phyloP scores from a whole-genome alignment of 2,113 vertebrate genomes.

The Petromus typicus region DNA sequence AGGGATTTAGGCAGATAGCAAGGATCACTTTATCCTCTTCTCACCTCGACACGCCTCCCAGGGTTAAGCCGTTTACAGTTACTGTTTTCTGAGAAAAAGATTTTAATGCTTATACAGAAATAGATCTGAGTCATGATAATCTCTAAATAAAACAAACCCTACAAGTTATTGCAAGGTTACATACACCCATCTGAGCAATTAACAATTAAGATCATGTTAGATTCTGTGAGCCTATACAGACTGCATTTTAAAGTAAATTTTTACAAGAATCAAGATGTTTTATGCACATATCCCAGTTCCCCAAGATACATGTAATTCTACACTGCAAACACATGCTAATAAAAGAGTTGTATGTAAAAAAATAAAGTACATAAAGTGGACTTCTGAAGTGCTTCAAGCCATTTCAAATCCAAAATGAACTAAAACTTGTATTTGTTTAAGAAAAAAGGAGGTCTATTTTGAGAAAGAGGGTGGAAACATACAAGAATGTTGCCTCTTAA shows the following conservation, averaged over 20 bases:
- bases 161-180: constrained; percentile 17
- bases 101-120: constrained; percentile 14
- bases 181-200: neutral
- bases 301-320: no score
- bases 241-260: neutral
- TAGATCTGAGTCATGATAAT: neutral
- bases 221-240: neutral
- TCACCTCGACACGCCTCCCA: neutral
- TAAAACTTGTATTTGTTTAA: constrained; percentile 2
- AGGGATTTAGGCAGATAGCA: neutral
- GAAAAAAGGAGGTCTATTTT: neutral
- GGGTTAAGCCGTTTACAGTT: neutral
- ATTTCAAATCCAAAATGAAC: neutral
- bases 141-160: neutral
- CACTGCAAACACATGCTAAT: no score
- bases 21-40: neutral
- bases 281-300: no score
- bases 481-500: neutral
- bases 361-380: neutral
- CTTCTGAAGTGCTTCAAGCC: neutral
- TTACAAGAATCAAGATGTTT: no score
- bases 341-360: no score
- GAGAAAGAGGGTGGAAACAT: neutral
- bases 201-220: neutral
- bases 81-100: constrained; percentile 22